These are phyloP conservation scores for Neolamprologus devosi DNA, from an alignment of 2,113 vertebrate species.

Conservation along the genomic window DNA sequence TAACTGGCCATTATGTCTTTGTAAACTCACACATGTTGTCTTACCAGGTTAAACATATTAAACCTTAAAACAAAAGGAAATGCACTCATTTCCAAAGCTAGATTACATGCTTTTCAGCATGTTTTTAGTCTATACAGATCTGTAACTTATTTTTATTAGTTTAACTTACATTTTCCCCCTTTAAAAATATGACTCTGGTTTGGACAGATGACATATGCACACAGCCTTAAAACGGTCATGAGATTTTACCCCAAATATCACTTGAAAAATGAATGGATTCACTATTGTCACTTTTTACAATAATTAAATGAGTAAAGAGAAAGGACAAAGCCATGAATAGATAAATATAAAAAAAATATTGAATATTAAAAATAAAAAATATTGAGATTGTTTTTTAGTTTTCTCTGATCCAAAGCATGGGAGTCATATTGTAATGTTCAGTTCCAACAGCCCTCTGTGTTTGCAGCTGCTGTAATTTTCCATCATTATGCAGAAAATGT, in stretches of 20 bases:
- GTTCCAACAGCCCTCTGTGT: not conserved
- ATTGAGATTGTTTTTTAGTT: not conserved
- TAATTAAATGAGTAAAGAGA: not conserved
- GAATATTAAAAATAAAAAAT: not conserved
- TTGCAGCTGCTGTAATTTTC: not conserved
- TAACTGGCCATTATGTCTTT: not conserved
- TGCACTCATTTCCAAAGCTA: not conserved
- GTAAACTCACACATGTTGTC: not conserved
- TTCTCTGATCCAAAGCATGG: not conserved
- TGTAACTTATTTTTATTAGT: not conserved
- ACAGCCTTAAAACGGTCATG: not conserved
- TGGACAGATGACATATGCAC: not conserved
- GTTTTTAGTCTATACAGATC: not conserved
- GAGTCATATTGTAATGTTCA: not conserved
- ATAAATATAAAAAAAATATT: not conserved
- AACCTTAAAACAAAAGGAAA: not conserved
- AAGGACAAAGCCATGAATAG: not conserved
- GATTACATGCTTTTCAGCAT: not conserved
- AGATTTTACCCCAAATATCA: not conserved
- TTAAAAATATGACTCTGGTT: not conserved
- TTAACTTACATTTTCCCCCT: not conserved
- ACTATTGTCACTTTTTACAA: not conserved
- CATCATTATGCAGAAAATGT: not conserved
- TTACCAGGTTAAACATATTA: not conserved
- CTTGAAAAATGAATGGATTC: not conserved